Evolutionary conservation across 2,113 vertebrate genomes (phyloP), one percentile per base, ranked within the genome.

Genomic region (Myrmecophaga tridactyla): DNA sequence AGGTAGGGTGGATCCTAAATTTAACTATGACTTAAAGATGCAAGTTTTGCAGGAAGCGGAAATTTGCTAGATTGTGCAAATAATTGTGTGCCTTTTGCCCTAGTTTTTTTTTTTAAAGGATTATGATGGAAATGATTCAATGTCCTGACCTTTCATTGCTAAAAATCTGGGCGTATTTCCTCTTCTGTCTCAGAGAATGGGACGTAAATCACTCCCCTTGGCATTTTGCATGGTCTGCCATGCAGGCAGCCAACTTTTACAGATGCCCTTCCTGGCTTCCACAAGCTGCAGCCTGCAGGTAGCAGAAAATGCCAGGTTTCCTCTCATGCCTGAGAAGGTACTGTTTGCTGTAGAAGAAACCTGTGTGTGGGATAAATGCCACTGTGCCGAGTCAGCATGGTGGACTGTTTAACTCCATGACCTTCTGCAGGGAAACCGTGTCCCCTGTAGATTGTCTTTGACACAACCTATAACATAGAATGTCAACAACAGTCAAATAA

Each of bases 261-360:
- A 98, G 97, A 97, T 98, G 96, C 92, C 93, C 72, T 96, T 96
- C 94, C 93, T 98, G 97, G 96, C 90, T 97, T 77, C 84, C 92
- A 92, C 98, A 92, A 29, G 46, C 90, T 96, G 72, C 89, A 97
- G 75, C 70, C 92, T 27, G 63, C 58, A 97, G 92, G 90, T 97
- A 98, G 91, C 48, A 97, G 81, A 97, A 97, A 92, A 82, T 20
- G 53, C 85, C 97, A 97, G 92, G 53, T 96, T 98, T 97, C 91
- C 97, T 63, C 94, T 85, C 72, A 95, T 84, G 77, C 63, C 60
- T 96, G 89, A 90, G 67, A 96, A 97, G 77, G 23, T 63, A 97
- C 93, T 92, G 69, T 93, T 92, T 95, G 94, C 34, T 51, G 4
- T 53, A 92, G 96, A 81, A 96, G 87, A 96, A 96, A 7, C 39